phyloP scores from a whole-genome alignment of 2,888 invertebrate species.

The Clivina fossor region DNA sequence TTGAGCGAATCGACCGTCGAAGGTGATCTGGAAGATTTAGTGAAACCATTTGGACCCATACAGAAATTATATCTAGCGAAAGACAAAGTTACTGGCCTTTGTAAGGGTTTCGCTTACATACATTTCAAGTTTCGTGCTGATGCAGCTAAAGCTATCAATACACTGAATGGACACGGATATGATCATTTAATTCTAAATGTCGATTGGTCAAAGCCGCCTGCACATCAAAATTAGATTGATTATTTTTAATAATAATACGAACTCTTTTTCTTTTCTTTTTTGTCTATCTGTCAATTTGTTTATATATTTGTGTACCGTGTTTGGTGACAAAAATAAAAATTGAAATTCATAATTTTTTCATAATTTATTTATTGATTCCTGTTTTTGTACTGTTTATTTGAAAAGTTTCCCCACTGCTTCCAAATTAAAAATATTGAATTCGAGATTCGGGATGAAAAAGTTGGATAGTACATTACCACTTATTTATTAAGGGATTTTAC shows the following conservation, averaged over 20 bases:
- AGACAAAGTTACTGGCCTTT: slow-evolving; percentile 83
- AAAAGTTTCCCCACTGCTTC: background rate
- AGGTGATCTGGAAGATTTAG: slow-evolving; percentile 92
- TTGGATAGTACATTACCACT: too few species aligned
- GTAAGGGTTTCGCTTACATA: slow-evolving; percentile 98
- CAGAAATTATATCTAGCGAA: slow-evolving; percentile 94
- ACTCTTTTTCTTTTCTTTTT: background rate
- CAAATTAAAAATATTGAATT: too few species aligned
- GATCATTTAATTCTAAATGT: slow-evolving; percentile 97
- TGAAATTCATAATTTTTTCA: background rate
- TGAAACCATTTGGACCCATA: slow-evolving; percentile 90
- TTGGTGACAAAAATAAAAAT: background rate
- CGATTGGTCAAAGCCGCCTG: slow-evolving; percentile 94
- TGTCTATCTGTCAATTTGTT: background rate
- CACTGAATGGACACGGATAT: slow-evolving; percentile 91
- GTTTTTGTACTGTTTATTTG: slow-evolving; percentile 6
- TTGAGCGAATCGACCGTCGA: slow-evolving; percentile 95
- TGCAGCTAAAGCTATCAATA: slow-evolving; percentile 88
- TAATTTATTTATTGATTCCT: background rate
- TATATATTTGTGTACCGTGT: too few species aligned
- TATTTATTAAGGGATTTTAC: too few species aligned
- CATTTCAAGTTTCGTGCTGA: slow-evolving; percentile 91
- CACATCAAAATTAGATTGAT: slow-evolving; percentile 38
- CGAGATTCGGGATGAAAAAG: too few species aligned
- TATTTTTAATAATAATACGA: slow-evolving; percentile 6